Evolutionary conservation across 2,113 vertebrate genomes (phyloP).

Genomic region (Lepus europaeus): DNA sequence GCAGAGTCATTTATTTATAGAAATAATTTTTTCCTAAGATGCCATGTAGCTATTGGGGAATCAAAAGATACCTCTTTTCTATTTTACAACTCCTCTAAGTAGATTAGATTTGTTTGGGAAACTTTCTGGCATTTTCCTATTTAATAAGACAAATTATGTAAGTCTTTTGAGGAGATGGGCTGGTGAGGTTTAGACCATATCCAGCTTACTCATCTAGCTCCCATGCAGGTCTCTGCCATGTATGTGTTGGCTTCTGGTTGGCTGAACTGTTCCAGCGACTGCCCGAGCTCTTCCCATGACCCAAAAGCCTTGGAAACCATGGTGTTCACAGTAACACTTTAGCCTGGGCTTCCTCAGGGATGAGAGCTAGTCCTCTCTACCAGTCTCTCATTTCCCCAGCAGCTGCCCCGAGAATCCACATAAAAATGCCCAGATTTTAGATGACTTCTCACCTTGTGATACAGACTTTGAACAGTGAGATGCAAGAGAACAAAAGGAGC

Average conservation of each 20-base stretch:
- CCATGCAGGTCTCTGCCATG: rapidly evolving
- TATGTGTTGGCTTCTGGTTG: neutral
- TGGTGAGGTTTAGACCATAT: neutral
- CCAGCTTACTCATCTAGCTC: neutral
- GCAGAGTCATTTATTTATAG: conserved; percentile 77
- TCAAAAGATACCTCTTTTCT: conserved; percentile 65
- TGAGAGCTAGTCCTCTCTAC: neutral
- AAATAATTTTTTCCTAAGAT: conserved; percentile 67
- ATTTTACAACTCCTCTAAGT: conserved; percentile 26
- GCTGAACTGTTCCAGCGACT: neutral
- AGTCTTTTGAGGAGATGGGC: neutral
- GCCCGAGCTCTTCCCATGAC: neutral
- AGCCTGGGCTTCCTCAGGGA: neutral
- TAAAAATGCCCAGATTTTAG: neutral
- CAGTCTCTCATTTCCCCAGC: neutral
- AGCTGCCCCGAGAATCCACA: neutral
- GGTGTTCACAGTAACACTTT: neutral
- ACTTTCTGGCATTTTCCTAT: neutral
- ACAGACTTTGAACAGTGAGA: neutral
- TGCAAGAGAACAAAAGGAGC: neutral
- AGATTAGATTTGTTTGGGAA: conserved; percentile 29
- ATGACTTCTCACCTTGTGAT: neutral
- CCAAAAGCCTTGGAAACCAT: neutral
- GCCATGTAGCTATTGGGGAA: conserved; percentile 45
- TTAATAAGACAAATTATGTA: conserved; percentile 26